Base-by-base conservation (phyloP, 2,888 invertebrate species). In the Epinotia demarniana region DNA sequence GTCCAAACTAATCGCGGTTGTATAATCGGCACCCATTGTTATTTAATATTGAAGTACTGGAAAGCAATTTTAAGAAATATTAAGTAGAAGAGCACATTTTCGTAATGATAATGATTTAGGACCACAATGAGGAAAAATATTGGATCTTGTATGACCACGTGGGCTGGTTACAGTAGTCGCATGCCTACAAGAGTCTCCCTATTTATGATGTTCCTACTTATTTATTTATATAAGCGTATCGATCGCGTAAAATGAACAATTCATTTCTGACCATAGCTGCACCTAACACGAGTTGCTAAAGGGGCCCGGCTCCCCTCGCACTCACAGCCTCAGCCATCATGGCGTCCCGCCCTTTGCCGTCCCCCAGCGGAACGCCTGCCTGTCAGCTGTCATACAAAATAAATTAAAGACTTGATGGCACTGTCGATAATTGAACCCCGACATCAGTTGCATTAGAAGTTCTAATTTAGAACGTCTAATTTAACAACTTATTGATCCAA, bases 341-440 rank as follows among this genome's bases (percentile, higher is more conserved):
- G 87, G 84, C 79, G 85, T 84, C 82, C 82, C 86, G 82, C 84
- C 86, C 82, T 84, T 75, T 77, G 72, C 78, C 74, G 80, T 78
- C 85, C 85, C 85, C 82, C 79, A 81, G 77, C 71, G 79, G 71
- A 69, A 83, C 88, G 84, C 87, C 89, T 86, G 67, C 53, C 82
- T 86, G 85, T 87, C 86, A 85, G 83, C 85, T 87, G 87, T 83
- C 87, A 86, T 82, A 84, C 80, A 82, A 76, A 18, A 79, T 80
- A 80, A 81, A 83, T 84, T 84, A 83, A 84, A 61, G 23, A 27
- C 33, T 73, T 73, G 60, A 61, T 66, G 43, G 75, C 64, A 53
- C 58, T 27, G 58, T 43, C 64, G 39, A 71, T 39, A 64, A 12
- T 11, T 33, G 64, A 43, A 58, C 64, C 39, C 11, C n/a, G n/a